Conservation (phyloP, 2,888 invertebrate genomes). For the Parnassius glacialis region DNA sequence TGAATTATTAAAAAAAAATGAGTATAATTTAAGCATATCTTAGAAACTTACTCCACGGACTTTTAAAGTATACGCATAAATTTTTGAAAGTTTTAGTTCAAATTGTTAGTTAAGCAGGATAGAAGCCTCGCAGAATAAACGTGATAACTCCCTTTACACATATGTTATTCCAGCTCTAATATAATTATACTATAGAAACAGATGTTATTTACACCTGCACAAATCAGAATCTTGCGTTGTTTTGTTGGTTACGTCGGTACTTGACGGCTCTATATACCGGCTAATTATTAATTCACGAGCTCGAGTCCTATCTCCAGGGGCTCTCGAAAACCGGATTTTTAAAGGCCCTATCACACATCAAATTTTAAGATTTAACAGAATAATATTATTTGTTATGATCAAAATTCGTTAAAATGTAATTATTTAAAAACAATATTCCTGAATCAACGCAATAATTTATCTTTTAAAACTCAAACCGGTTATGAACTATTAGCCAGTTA, state of each 20-base stretch:
- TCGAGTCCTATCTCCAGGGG: conserved; percentile 36
- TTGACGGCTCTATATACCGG: conserved; percentile 39
- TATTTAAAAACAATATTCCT: too few species aligned
- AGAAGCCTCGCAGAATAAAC: background rate
- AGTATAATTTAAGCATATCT: too few species aligned
- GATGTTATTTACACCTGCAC: conserved; percentile 40
- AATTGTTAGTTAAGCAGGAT: background rate
- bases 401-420: too few species aligned
- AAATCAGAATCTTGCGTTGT: conserved; percentile 32
- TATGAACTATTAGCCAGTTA: too few species aligned
- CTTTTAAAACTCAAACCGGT: too few species aligned
- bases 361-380: too few species aligned
- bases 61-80: too few species aligned
- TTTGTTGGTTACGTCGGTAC: conserved; percentile 29
- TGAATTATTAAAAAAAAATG: too few species aligned
- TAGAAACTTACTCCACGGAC: too few species aligned
- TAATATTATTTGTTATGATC: too few species aligned
- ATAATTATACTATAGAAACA: conserved; percentile 31
- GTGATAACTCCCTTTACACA: background rate
- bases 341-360: conserved; percentile 22
- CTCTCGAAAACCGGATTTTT: conserved; percentile 28
- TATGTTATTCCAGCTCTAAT: background rate
- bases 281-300: conserved; percentile 43
- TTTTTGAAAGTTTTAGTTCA: background rate
- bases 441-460: too few species aligned